Conservation (phyloP, 2,888 invertebrate genomes). For the Nomada ferruginata region DNA sequence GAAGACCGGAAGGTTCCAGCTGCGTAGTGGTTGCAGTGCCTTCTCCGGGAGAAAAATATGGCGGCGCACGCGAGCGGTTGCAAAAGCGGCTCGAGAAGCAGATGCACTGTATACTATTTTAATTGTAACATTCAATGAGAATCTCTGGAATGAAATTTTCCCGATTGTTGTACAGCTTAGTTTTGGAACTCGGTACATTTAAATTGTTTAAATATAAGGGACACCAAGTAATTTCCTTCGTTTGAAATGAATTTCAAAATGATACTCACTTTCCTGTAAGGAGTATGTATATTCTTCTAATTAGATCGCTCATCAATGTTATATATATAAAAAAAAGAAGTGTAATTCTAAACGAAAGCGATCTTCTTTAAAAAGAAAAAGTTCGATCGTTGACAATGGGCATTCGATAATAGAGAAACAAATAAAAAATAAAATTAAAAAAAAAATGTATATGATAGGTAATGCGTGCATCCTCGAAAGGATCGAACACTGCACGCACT, state of each 20-base stretch:
- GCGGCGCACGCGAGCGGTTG: constrained; percentile 10
- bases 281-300: constrained; percentile 31
- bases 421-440: constrained; percentile 17
- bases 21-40: constrained; percentile 75
- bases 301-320: constrained; percentile 29
- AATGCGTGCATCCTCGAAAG: constrained; percentile 5
- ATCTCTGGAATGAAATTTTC: neutral
- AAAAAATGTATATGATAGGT: constrained; percentile 6
- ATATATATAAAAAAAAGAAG: constrained; percentile 19
- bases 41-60: constrained; percentile 33
- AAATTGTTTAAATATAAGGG: neutral
- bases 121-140: neutral
- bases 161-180: neutral
- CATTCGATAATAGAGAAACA: constrained; percentile 51
- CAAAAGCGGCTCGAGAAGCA: neutral
- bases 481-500: constrained; percentile 71
- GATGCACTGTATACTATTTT: neutral
- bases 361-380: constrained; percentile 39
- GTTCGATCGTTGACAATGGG: constrained; percentile 63
- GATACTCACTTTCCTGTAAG: constrained; percentile 10
- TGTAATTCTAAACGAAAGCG: constrained; percentile 52
- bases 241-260: constrained; percentile 3
- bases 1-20: constrained; percentile 67
- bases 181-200: neutral
- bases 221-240: neutral